Evolutionary conservation across 2,888 invertebrate genomes (phyloP).

Genomic region (Panopea generosa): DNA sequence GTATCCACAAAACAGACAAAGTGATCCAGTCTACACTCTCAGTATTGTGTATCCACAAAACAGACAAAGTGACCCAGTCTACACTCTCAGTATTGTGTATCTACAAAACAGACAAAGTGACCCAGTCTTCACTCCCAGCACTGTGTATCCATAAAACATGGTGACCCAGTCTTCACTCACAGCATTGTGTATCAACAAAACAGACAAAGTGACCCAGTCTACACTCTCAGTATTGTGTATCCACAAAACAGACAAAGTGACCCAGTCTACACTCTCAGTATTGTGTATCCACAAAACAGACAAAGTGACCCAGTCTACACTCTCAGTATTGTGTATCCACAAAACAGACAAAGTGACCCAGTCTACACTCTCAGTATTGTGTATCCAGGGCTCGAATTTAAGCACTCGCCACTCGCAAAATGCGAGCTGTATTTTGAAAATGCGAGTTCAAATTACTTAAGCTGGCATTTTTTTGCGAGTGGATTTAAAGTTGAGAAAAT

Average conservation of each 20-base stretch:
- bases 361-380: conserved; percentile 96
- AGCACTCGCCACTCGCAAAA: no score
- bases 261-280: conserved; percentile 96
- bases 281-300: conserved; percentile 95
- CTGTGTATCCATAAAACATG: conserved; percentile 95
- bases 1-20: conserved; percentile 94
- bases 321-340: conserved; percentile 97
- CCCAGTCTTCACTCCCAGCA: conserved; percentile 96
- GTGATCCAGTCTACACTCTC: conserved; percentile 95
- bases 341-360: conserved; percentile 93
- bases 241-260: conserved; percentile 94
- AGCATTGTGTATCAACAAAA: conserved; percentile 97
- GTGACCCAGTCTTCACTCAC: conserved; percentile 95
- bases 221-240: conserved; percentile 97
- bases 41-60: conserved; percentile 97
- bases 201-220: conserved; percentile 93
- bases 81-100: conserved; percentile 97
- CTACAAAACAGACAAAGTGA: conserved; percentile 94
- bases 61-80: conserved; percentile 93
- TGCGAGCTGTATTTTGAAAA: no score
- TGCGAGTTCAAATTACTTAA: no score
- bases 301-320: conserved; percentile 95
- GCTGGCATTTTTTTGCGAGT: no score
- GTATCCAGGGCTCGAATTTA: no score
- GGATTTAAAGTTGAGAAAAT: no score